Evolutionary conservation across 2,797 vertebrate genomes (phyloP).

Genomic region (Triplophysa bombifrons): DNA sequence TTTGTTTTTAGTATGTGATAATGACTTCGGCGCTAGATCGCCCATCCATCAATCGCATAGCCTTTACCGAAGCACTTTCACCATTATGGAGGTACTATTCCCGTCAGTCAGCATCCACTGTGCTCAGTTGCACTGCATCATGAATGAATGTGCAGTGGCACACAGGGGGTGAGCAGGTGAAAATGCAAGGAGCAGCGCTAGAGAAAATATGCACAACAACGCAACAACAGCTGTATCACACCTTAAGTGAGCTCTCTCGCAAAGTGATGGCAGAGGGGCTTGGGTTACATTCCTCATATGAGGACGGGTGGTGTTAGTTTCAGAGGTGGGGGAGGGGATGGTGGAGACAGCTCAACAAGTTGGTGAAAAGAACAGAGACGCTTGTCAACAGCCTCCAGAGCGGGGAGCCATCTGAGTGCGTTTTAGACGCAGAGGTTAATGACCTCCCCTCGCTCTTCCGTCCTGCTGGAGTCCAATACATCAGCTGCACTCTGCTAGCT

Average conservation of each 20-base stretch:
- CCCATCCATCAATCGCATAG: constrained; percentile 32
- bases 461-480: constrained; percentile 77
- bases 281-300: constrained; percentile 88
- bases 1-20: constrained; percentile 48
- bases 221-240: constrained; percentile 70
- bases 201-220: constrained; percentile 55
- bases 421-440: constrained; percentile 87
- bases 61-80: constrained; percentile 39
- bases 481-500: constrained; percentile 51
- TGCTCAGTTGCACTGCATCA: constrained; percentile 81
- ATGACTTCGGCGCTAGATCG: constrained; percentile 45
- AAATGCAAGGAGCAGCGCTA: constrained; percentile 37
- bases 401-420: constrained; percentile 88
- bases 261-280: constrained; percentile 81
- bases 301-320: constrained; percentile 65
- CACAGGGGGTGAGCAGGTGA: constrained; percentile 62
- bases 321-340: constrained; percentile 40
- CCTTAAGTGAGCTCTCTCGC: constrained; percentile 75
- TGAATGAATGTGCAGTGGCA: constrained; percentile 82
- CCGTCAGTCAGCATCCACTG: constrained; percentile 75
- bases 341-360: constrained; percentile 82
- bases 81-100: constrained; percentile 46
- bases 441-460: constrained; percentile 81
- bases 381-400: constrained; percentile 91
- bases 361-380: constrained; percentile 96